Base-by-base conservation (phyloP, 2,797 vertebrate species). In the Coluber constrictor region DNA sequence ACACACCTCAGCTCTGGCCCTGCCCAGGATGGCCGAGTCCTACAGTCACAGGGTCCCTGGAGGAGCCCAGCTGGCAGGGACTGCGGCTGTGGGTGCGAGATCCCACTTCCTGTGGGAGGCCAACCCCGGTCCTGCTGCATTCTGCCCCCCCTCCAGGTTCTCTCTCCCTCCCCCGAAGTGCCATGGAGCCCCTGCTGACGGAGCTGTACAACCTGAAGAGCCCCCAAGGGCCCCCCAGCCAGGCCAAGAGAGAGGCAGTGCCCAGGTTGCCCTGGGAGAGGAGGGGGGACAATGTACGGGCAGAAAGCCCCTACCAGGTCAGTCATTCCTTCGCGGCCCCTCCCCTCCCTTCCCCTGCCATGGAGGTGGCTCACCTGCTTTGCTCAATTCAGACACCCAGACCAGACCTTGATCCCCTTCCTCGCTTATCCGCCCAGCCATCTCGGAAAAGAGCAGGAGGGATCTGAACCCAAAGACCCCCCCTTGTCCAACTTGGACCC, bases 111-210 rank as follows among this genome's bases (percentile, higher is more conserved):
- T 47, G 74, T 37, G 32, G 51, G 51, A 1, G 23, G 74, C 37
- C 37, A 47, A 47, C 3, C 18, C 37, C 20, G 0, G 9, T 12
- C 74, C 10, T 23, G 37, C 20, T 43, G 8, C 10, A 0, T 87
- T 55, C 12, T 87, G 20, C 29, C 6, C 15, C 51, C 23, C 29
- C 61, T 2, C 29, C 86, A 56, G 86, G 86, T 20, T 55, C 16
- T 57, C 55, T n/a, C 15, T n/a, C 5, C 3, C 29, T n/a, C 51
- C 16, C 29, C 5, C 0, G 5, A n/a, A 47, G 23, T 15, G 29
- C 4, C 2, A 0, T 0, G 55, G 51, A 25, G 51, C 5, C 74
- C 56, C 3, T 9, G 91, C 2, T 32, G 74, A 61, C 2, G 0
- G 74, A 87, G 6, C 43, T 88, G 88, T 12, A 57, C 16, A 10